A percentile compares a stretch with the other conserved stretches of the same genome.
These are phyloP conservation scores for Chaitophorus viminalis DNA, from an alignment of 2,888 invertebrate species.

Conservation along the genomic window DNA sequence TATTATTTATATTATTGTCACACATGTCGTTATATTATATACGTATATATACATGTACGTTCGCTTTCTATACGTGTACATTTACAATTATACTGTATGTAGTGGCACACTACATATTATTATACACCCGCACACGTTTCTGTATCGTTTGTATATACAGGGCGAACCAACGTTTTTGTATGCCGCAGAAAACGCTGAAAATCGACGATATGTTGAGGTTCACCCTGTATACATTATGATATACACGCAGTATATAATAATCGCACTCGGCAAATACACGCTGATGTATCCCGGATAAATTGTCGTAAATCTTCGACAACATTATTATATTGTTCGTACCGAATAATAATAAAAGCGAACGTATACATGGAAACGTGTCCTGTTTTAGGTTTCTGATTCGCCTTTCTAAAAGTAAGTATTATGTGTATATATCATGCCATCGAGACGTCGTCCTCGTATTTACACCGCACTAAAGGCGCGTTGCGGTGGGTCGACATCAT, in stretches of 20 bases:
- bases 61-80: constrained; percentile 47
- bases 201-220: not conserved
- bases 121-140: not conserved
- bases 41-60: not conserved
- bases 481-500: constrained; percentile 44
- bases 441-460: not conserved
- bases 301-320: constrained; percentile 23
- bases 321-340: not conserved
- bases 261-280: not conserved
- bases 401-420: constrained; percentile 7
- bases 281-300: not conserved
- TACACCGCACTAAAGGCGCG: not conserved
- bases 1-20: not conserved
- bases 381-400: not conserved
- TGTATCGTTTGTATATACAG: not conserved
- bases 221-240: not conserved
- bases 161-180: not conserved
- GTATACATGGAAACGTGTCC: not conserved
- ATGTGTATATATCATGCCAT: not conserved
- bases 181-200: no score
- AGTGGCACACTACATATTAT: no score
- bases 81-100: not conserved
- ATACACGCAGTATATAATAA: no score
- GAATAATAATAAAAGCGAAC: not conserved
- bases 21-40: not conserved